A percentile compares a stretch with the other conserved stretches of the same genome.
These are phyloP conservation scores for Ashinkailepas kermadecensis DNA, from an alignment of 2,888 invertebrate species.

Conservation along the genomic window DNA sequence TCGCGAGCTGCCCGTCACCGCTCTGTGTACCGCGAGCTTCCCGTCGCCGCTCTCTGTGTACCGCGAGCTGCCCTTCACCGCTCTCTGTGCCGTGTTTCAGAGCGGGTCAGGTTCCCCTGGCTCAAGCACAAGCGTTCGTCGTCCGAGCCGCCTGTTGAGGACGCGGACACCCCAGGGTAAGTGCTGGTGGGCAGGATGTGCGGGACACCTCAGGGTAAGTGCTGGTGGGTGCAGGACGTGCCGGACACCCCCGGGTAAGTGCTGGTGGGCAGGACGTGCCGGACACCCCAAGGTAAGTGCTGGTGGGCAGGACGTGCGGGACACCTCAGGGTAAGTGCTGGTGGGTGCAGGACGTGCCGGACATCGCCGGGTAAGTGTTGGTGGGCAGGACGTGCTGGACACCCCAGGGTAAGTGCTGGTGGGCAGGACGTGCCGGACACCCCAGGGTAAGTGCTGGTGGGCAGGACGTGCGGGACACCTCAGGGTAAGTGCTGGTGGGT, in stretches of 20 bases:
- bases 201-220: no score
- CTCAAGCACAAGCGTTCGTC: constrained; percentile 3
- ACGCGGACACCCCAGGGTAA: not conserved
- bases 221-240: no score
- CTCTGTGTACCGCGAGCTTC: no score
- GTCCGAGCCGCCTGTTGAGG: not conserved
- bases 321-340: no score
- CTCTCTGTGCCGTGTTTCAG: not conserved
- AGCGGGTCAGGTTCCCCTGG: constrained; percentile 1
- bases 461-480: not conserved
- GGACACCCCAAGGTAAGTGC: no score
- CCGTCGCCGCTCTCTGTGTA: no score
- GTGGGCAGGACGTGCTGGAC: not conserved
- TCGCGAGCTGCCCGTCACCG: no score
- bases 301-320: no score
- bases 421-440: not conserved
- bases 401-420: not conserved
- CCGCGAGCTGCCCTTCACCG: no score
- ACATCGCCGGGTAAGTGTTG: not conserved
- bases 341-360: not conserved
- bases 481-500: not conserved
- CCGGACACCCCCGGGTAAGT: no score
- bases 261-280: no score
- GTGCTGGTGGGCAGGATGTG: not conserved
- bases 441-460: not conserved